Evolutionary conservation across 2,888 invertebrate genomes (phyloP).

Genomic region (Heliconius charithonia): DNA sequence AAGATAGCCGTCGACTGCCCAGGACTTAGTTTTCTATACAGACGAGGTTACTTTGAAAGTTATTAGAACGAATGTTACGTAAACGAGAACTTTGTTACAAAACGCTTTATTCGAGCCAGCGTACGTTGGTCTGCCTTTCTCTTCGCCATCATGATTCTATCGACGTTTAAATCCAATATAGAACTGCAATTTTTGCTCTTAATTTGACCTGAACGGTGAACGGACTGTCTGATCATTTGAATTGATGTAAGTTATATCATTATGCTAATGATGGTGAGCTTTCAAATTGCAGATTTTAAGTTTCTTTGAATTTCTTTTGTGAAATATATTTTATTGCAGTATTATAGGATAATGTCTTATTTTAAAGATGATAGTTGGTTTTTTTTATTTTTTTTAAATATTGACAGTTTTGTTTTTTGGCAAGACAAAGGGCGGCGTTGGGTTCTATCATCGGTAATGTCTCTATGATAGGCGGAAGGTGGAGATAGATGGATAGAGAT

Average conservation of each 20-base stretch:
- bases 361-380: background rate
- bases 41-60: conserved; percentile 48
- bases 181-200: conserved; percentile 38
- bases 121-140: conserved; percentile 60
- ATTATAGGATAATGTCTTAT: background rate
- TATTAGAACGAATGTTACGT: conserved; percentile 57
- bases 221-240: background rate
- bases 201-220: conserved; percentile 23
- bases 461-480: too few species aligned
- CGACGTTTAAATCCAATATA: conserved; percentile 35
- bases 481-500: too few species aligned
- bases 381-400: background rate
- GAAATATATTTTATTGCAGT: background rate
- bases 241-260: conserved; percentile 3
- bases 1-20: conserved; percentile 24
- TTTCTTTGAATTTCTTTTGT: background rate
- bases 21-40: conserved; percentile 32
- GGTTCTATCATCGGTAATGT: too few species aligned
- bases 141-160: conserved; percentile 49
- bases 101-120: conserved; percentile 53
- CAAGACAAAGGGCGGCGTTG: too few species aligned
- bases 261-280: background rate
- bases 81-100: conserved; percentile 59
- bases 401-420: background rate
- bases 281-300: background rate